Evolutionary conservation across 2,888 invertebrate genomes (phyloP), one percentile per base, ranked within the genome.

Genomic region (Eupelmus urozonus): DNA sequence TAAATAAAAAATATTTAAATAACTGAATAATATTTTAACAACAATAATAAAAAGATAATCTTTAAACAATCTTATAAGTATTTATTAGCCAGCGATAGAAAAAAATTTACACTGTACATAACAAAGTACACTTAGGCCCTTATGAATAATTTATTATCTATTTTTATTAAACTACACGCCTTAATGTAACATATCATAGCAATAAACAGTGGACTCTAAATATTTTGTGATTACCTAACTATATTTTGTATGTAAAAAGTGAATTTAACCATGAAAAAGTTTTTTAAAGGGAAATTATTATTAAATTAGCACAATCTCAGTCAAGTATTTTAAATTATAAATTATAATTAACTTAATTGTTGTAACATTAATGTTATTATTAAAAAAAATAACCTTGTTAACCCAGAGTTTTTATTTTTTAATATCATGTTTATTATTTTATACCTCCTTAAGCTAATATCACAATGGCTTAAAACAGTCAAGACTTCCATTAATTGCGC

Each of bases 401-500:
- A 80, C 77, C 83, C 82, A 81, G n/a, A 59, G 1, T 66, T 45
- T 78, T 78, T 72, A 71, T 79, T 80, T 76, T 78, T 72, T 53
- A 78, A 65, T 80, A 76, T 76, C 29, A 66, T 53, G 59, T 59
- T 76, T 76, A 80, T 75, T 78, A 67, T 25, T 76, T 75, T 71
- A 82, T 84, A 82, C 59, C 69, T 83, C 82, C 87, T 88, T 87
- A 87, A 83, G 82, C 87, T 88, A 88, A 85, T 88, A 88, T 88
- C 88, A 88, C 88, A 88, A 87, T 87, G 84, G 85, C 88, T 87
- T 85, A 84, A 87, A 85, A 88, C 86, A 87, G 86, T 87, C 86
- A 84, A 86, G 84, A 86, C 85, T 87, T 86, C 82, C 82, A 85
- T 85, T 84, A 85, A 84, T 87, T 86, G 85, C 86, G 83, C 82